A percentile compares a stretch with the other conserved stretches of the same genome.
Conservation (phyloP, 2,113 vertebrate species). For the Corvus hawaiiensis region DNA sequence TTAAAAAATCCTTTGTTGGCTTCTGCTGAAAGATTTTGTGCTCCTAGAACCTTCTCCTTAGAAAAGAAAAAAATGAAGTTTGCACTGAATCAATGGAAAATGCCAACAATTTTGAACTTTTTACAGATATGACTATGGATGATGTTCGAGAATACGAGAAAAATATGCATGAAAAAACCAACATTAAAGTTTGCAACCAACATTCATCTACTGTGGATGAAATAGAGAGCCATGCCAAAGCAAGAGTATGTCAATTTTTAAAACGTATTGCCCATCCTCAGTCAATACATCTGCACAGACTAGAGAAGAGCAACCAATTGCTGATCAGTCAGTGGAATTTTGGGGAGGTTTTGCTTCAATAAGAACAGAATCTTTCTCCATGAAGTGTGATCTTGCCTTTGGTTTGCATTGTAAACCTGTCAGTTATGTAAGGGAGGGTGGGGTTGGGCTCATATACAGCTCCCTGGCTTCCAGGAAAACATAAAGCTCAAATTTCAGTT, state of each 20-base stretch:
- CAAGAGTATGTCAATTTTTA: constrained; percentile 88
- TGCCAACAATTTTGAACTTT: constrained; percentile 84
- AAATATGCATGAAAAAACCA: constrained; percentile 99
- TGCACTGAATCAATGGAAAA: constrained; percentile 70
- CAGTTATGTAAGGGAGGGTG: background rate
- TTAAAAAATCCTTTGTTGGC: constrained; percentile 53
- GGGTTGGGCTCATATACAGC: background rate
- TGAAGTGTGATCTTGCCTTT: background rate
- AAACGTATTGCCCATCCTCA: constrained; percentile 65
- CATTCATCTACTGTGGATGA: constrained; percentile 91
- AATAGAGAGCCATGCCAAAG: constrained; percentile 91
- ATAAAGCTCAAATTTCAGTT: background rate
- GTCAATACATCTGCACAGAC: background rate
- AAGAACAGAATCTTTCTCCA: background rate
- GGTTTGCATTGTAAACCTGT: background rate
- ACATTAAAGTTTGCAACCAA: constrained; percentile 98
- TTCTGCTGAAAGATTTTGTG: constrained; percentile 62
- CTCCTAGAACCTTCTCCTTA: constrained; percentile 51
- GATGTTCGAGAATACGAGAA: constrained; percentile 97
- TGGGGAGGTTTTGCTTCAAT: background rate
- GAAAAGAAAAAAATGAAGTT: background rate
- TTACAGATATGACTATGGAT: constrained; percentile 99
- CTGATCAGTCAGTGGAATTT: background rate
- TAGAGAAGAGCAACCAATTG: background rate
- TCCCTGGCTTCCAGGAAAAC: background rate